phyloP scores from a whole-genome alignment of 2,888 invertebrate genomes.

The Cerceris ruficornis region DNA sequence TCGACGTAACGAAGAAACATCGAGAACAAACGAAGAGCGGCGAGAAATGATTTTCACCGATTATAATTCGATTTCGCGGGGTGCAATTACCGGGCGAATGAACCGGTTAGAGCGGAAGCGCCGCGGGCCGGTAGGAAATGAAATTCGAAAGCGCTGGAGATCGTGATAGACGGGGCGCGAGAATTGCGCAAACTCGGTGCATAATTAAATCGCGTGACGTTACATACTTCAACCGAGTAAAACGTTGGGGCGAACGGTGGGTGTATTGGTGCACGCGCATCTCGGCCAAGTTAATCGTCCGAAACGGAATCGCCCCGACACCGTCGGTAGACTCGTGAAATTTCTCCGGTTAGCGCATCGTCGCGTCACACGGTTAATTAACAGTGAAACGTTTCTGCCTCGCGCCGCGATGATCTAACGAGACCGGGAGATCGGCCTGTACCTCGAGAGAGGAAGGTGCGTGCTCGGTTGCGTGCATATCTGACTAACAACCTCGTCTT shows the following conservation, averaged over 20 bases:
- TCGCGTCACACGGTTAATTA: slow-evolving; percentile 28
- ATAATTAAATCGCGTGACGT: slow-evolving; percentile 49
- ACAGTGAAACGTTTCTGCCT: slow-evolving; percentile 26
- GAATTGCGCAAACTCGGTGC: slow-evolving; percentile 45
- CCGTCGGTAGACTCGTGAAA: slow-evolving; percentile 58
- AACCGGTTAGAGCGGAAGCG: slow-evolving; percentile 66
- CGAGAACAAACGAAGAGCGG: slow-evolving; percentile 35
- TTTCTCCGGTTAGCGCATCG: slow-evolving; percentile 63
- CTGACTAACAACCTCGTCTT: no score
- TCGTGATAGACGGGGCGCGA: slow-evolving; percentile 20
- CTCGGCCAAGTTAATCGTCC: background rate
- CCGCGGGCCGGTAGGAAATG: slow-evolving; percentile 57
- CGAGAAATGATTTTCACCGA: slow-evolving; percentile 36
- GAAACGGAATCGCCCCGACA: background rate
- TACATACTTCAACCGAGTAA: slow-evolving; percentile 18
- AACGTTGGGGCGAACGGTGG: background rate
- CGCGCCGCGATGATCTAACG: slow-evolving; percentile 45
- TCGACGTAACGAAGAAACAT: background rate
- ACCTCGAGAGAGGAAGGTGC: background rate
- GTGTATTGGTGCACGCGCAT: background rate
- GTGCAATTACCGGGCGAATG: slow-evolving; percentile 57
- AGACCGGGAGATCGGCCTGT: slow-evolving; percentile 20
- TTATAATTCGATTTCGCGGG: slow-evolving; percentile 56
- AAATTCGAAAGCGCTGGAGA: slow-evolving; percentile 68
- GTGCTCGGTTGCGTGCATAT: background rate